A percentile compares a stretch with the other conserved stretches of the same genome.
phyloP scores from a whole-genome alignment of 2,113 vertebrate species.

The Hiodon alosoides region DNA sequence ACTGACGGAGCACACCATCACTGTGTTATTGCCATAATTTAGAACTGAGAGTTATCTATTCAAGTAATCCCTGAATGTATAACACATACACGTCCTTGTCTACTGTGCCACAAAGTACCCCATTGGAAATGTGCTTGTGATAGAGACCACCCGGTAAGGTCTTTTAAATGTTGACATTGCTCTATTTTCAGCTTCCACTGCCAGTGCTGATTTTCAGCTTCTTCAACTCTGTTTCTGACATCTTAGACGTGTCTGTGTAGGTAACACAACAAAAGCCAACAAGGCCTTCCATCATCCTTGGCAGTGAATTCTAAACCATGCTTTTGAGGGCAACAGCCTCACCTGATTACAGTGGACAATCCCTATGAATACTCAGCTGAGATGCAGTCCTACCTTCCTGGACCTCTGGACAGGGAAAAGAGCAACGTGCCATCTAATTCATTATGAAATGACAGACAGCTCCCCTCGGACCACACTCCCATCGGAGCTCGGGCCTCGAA shows the following conservation, averaged over 20 bases:
- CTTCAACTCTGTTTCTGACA: not conserved
- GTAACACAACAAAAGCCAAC: not conserved
- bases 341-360: conserved; percentile 47
- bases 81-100: not conserved
- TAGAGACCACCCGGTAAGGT: not conserved
- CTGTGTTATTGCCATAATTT: not conserved
- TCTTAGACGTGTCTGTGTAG: not conserved
- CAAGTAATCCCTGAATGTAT: not conserved
- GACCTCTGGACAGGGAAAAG: not conserved
- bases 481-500: conserved; percentile 8
- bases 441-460: not conserved
- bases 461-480: conserved; percentile 19
- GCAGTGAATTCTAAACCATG: conserved; percentile 36
- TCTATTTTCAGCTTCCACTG: too few species aligned
- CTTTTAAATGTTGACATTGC: not conserved
- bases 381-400: conserved; percentile 34
- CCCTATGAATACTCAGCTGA: conserved; percentile 51
- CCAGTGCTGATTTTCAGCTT: too few species aligned
- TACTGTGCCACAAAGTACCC: not conserved
- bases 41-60: not conserved
- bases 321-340: conserved; percentile 43
- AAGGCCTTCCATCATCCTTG: conserved; percentile 13
- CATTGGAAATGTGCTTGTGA: not conserved
- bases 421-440: too few species aligned
- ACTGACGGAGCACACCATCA: too few species aligned